These are phyloP conservation scores for Zaprionus taronus DNA, from an alignment of 1,140 invertebrate genomes.

Conservation along the genomic window DNA sequence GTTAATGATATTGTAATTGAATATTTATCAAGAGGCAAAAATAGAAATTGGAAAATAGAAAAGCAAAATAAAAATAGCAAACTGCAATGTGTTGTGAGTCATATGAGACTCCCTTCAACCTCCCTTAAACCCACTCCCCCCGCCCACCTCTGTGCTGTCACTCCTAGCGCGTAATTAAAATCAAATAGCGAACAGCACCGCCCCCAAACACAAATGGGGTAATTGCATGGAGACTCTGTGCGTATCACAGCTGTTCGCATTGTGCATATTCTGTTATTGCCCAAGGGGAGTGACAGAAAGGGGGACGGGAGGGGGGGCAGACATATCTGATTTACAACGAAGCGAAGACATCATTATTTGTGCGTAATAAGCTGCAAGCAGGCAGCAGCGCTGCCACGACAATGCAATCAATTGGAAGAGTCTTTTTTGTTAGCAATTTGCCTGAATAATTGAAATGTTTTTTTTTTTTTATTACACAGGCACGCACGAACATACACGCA, in stretches of 20 bases:
- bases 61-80: background rate
- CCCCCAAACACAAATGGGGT: background rate
- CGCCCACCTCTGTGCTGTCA: background rate
- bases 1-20: no score
- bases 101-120: background rate
- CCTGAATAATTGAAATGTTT: background rate
- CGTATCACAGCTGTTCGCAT: background rate
- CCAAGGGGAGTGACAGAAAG: background rate
- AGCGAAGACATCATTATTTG: conserved; percentile 5
- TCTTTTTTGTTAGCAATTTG: conserved; percentile 2
- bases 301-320: background rate
- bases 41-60: background rate
- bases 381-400: background rate
- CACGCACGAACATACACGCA: conserved; percentile 6
- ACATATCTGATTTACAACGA: background rate
- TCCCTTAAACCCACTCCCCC: no score
- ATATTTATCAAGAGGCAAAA: background rate
- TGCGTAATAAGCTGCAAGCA: background rate
- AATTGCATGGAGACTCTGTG: conserved; percentile 2
- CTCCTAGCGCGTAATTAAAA: background rate
- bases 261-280: background rate
- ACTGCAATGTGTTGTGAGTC: background rate
- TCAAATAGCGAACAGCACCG: background rate
- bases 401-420: background rate
- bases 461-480: background rate